phyloP scores from a whole-genome alignment of 2,888 invertebrate genomes.

The Deilephila elpenor region DNA sequence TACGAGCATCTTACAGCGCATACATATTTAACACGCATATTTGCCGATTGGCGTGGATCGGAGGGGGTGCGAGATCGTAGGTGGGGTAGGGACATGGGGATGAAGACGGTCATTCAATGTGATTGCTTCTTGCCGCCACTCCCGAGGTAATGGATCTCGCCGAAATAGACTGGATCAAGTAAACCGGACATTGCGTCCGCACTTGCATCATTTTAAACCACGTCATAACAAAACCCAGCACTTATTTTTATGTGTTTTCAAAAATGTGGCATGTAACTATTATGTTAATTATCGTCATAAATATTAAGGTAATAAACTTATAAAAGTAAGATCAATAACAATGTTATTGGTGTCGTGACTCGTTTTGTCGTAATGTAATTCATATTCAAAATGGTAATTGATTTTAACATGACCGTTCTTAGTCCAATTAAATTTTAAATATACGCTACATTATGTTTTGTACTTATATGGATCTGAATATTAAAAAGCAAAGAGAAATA shows the following conservation, averaged over 20 bases:
- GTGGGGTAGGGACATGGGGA: constrained; percentile 56
- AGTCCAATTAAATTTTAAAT: too few relatives aligned
- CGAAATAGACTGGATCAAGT: constrained; percentile 83
- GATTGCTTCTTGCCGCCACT: constrained; percentile 85
- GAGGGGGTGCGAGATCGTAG: constrained; percentile 58
- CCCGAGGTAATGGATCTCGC: constrained; percentile 83
- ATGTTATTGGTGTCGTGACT: too few relatives aligned
- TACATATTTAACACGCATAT: constrained; percentile 85
- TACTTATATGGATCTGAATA: too few relatives aligned
- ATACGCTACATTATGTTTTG: too few relatives aligned
- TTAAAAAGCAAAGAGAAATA: too few relatives aligned
- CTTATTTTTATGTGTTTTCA: neutral
- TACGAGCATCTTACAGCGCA: constrained; percentile 81
- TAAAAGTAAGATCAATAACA: too few relatives aligned
- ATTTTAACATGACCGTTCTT: too few relatives aligned
- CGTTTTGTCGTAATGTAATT: neutral
- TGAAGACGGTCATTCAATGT: constrained; percentile 84
- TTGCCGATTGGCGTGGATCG: constrained; percentile 83
- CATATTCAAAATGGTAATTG: neutral
- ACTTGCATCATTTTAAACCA: constrained; percentile 12
- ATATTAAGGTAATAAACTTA: neutral
- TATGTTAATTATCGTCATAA: neutral
- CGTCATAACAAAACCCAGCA: neutral
- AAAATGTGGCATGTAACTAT: neutral
- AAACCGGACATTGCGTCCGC: constrained; percentile 68